phyloP scores from a whole-genome alignment of 2,113 vertebrate species.

The Cephalopterus ornatus region DNA sequence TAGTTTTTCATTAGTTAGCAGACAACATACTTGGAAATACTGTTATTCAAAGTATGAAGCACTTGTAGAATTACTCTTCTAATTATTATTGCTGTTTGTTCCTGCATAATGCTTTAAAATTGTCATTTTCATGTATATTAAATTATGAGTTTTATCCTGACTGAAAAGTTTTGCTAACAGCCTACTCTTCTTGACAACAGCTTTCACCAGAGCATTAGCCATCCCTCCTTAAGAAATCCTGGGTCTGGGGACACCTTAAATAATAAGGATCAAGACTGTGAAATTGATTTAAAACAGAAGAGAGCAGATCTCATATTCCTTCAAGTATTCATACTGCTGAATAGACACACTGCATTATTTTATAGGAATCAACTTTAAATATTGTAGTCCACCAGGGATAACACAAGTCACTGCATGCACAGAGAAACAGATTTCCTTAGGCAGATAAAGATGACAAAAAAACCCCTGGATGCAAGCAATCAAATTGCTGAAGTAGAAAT shows the following conservation, averaged over 20 bases:
- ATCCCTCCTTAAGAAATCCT: not conserved
- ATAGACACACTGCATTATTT: not conserved
- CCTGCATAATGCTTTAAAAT: not conserved
- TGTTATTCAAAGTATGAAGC: not conserved
- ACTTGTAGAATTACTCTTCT: not conserved
- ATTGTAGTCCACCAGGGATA: not conserved
- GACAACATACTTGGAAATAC: not conserved
- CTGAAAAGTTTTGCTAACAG: not conserved
- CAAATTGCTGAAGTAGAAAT: not conserved
- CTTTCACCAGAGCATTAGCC: not conserved
- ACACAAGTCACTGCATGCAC: not conserved
- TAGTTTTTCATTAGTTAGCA: not conserved
- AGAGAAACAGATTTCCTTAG: not conserved
- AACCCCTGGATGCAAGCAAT: not conserved
- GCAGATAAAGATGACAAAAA: not conserved
- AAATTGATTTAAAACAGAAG: constrained; percentile 24
- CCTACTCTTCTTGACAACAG: not conserved
- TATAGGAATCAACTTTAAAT: not conserved
- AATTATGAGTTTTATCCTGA: not conserved
- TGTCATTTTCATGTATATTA: not conserved
- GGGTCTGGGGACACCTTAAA: not conserved
- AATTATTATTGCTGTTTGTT: not conserved
- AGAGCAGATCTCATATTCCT: not conserved
- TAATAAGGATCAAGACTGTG: not conserved
- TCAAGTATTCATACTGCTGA: not conserved